phyloP scores from a whole-genome alignment of 2,113 vertebrate genomes.

The Ciconia stormi region DNA sequence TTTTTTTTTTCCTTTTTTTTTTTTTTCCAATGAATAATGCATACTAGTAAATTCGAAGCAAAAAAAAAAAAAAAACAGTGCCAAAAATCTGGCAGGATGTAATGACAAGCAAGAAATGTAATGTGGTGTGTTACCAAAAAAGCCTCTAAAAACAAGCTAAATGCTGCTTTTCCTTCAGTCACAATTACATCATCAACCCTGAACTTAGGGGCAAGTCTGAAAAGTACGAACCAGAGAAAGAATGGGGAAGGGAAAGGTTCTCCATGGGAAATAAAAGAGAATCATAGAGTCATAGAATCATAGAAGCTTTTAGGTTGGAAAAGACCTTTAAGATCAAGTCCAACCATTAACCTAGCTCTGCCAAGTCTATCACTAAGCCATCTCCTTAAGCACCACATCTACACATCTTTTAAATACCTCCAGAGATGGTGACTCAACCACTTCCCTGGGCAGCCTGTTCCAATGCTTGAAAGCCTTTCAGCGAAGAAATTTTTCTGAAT shows the following conservation, averaged over 20 bases:
- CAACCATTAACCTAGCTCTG: no score
- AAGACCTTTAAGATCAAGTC: no score
- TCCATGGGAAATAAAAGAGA: neutral
- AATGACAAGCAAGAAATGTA: conserved; percentile 10
- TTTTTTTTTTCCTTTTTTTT: neutral
- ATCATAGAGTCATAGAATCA: no score
- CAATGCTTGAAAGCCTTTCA: no score
- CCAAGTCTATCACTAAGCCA: no score
- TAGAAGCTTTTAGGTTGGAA: no score
- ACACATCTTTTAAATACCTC: no score
- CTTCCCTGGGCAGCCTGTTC: no score
- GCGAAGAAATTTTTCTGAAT: no score
- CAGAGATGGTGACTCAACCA: no score
- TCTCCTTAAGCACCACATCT: no score
- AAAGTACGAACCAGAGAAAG: neutral
- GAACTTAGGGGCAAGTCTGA: neutral
- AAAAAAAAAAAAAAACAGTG: neutral
- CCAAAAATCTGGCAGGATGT: conserved; percentile 40
- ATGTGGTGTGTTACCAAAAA: neutral
- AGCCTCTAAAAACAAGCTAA: neutral
- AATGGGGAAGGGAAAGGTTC: rapidly evolving
- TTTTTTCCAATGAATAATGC: conserved; percentile 33
- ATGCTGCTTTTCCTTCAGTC: neutral
- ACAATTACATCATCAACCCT: neutral
- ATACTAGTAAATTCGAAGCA: conserved; percentile 37